phyloP scores from a whole-genome alignment of 2,888 invertebrate genomes.

The Lepidonotus clava region DNA sequence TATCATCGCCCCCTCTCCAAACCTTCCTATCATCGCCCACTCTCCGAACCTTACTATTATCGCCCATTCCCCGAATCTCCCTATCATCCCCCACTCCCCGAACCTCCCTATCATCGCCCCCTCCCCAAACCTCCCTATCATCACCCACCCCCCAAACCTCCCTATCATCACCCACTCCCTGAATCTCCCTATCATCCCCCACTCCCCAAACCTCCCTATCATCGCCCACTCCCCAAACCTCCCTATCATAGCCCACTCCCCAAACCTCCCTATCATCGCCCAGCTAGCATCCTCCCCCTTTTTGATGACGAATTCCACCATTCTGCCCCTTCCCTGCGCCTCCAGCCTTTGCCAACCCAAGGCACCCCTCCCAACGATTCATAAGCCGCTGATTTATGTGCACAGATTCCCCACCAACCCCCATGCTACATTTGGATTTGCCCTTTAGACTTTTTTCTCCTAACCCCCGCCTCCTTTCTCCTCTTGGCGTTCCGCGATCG shows the following conservation, averaged over 20 bases:
- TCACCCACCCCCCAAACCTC: background rate
- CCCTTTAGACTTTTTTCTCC: background rate
- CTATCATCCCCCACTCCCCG: background rate
- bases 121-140: slow-evolving; percentile 45
- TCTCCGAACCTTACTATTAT: slow-evolving; percentile 32
- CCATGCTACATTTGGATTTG: slow-evolving; percentile 9
- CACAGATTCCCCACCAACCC: background rate
- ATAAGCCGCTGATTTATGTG: slow-evolving; percentile 44
- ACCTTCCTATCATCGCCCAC: too few relatives aligned
- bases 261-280: slow-evolving; percentile 39
- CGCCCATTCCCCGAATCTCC: too few relatives aligned
- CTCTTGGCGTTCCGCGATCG: background rate
- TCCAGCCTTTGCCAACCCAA: background rate
- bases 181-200: slow-evolving; percentile 28
- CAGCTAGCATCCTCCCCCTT: background rate
- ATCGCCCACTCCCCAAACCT: slow-evolving; percentile 15
- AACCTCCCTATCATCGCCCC: too few relatives aligned
- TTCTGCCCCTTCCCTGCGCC: slow-evolving; percentile 8
- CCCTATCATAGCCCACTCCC: slow-evolving; percentile 28
- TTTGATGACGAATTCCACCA: slow-evolving; percentile 42
- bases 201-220: background rate
- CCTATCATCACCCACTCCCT: too few relatives aligned
- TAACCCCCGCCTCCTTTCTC: background rate
- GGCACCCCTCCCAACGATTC: slow-evolving; percentile 9
- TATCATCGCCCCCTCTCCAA: slow-evolving; percentile 5